Percentiles rank a stretch among this genome's conserved stretches.
These are phyloP conservation scores for Xylota sylvarum DNA, from an alignment of 2,888 invertebrate species.

Conservation along the genomic window DNA sequence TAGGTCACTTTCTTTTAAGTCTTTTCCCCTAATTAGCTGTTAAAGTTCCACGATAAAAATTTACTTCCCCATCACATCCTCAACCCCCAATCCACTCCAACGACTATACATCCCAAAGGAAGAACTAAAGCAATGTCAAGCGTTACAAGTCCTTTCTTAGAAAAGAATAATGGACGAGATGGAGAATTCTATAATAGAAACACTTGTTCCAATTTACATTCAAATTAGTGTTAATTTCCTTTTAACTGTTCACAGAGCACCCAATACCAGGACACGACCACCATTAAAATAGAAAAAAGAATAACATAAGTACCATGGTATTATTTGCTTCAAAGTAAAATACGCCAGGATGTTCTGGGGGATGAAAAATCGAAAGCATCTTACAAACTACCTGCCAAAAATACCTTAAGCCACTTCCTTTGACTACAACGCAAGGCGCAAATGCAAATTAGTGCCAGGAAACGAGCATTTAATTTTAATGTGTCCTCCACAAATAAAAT, in stretches of 20 bases:
- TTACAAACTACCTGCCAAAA: background rate
- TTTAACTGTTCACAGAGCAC: background rate
- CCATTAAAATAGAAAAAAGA: background rate
- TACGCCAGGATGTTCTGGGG: background rate
- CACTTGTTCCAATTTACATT: conserved; percentile 26
- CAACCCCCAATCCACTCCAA: too few species aligned
- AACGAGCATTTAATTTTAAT: background rate
- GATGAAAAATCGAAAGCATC: conserved; percentile 8
- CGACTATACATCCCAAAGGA: background rate
- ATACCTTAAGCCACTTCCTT: background rate
- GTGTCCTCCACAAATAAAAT: background rate
- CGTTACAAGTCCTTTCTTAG: background rate
- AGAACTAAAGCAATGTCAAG: background rate
- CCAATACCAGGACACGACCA: background rate
- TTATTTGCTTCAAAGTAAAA: background rate
- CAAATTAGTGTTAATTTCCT: conserved; percentile 20
- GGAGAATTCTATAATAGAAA: background rate
- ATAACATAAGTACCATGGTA: background rate
- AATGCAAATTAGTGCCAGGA: conserved; percentile 36
- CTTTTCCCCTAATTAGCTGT: background rate
- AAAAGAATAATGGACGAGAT: background rate
- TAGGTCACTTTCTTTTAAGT: too few species aligned
- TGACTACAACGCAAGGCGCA: background rate
- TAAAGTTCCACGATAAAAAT: background rate
- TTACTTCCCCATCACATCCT: background rate